Base-by-base conservation (phyloP, 2,113 vertebrate genomes). In the Centropus unirufus region DNA sequence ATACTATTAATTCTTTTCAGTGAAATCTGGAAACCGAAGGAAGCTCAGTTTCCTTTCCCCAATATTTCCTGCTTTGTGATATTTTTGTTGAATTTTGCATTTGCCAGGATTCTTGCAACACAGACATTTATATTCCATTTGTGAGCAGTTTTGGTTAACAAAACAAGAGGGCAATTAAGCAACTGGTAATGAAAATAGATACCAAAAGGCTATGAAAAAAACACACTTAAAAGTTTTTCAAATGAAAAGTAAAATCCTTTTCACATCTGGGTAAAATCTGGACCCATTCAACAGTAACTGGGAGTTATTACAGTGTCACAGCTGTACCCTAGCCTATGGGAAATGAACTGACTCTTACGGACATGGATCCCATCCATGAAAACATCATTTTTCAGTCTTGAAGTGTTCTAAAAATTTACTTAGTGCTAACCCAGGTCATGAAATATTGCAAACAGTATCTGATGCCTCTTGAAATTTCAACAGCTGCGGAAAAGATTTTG, bases 371-470 rank as follows among this genome's bases (percentile, higher is more conserved):
- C 11, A 40, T 70, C 20, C 42, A 61, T 69, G 78, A 47, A 87
- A 84, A 59, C 27, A 4, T 30, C 30, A 34, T 66, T 74, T 10
- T 69, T 79, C 47, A 19, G 11, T 59, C 57, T 27, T 81, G 36
- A 92, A 79, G 54, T 19, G 7, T 76, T 73, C 44, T 76, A 23
- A 68, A 94, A 92, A 70, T 78, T 75, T 44, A 40, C 46, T 77
- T 47, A 63, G 12, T 51, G 32, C 9, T 83, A 55, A 80, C 23
- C 5, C 46, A 47, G 17, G 34, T 64, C 61, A 55, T 47, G 47
- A 67, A 6, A 44, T 83, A 40, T 42, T 61, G 21, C 39, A 59
- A 78, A 70, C 5, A 36, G 29, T 27, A 67, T 36, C 23, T 61
- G 68, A 52, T 64, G 26, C 20, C 29, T 23, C 39, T 54, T 81